Conservation (phyloP, 2,888 invertebrate species). For the Odontocerum albicorne region DNA sequence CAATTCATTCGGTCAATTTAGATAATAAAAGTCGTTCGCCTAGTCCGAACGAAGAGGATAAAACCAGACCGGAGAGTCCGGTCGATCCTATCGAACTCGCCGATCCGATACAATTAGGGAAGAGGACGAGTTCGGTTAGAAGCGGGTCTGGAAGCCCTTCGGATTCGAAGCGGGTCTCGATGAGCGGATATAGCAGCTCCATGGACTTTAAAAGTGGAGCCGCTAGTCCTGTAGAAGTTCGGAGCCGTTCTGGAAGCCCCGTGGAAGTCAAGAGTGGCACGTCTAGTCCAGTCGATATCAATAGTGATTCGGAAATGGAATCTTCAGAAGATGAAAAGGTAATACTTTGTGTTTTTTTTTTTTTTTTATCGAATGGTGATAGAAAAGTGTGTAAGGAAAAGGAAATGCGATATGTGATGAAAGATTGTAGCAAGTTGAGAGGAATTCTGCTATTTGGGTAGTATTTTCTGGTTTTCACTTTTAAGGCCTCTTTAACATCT, state of each 20-base stretch:
- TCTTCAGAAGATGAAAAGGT: conserved; percentile 6
- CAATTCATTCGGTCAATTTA: too few relatives aligned
- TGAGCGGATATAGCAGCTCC: conserved; percentile 1
- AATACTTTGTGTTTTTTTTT: background rate
- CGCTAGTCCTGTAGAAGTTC: background rate
- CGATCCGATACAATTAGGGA: background rate
- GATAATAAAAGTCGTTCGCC: too few relatives aligned
- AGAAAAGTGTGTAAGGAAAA: background rate
- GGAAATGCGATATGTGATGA: too few relatives aligned
- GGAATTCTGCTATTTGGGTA: too few relatives aligned
- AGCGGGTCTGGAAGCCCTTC: background rate
- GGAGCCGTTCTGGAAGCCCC: background rate
- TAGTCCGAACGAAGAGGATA: too few relatives aligned
- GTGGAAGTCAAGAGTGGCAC: conserved; percentile 3
- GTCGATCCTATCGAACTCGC: conserved; percentile 6
- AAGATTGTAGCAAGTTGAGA: too few relatives aligned
- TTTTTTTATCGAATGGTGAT: background rate
- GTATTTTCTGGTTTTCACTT: too few relatives aligned
- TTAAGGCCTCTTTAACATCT: too few relatives aligned
- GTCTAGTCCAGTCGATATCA: conserved; percentile 17
- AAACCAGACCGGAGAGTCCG: too few relatives aligned
- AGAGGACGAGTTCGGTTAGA: background rate
- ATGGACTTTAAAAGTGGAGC: background rate
- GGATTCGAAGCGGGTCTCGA: background rate
- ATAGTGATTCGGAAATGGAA: conserved; percentile 10